These are phyloP conservation scores for Fregata magnificens DNA, from an alignment of 2,113 vertebrate genomes.

Conservation along the genomic window DNA sequence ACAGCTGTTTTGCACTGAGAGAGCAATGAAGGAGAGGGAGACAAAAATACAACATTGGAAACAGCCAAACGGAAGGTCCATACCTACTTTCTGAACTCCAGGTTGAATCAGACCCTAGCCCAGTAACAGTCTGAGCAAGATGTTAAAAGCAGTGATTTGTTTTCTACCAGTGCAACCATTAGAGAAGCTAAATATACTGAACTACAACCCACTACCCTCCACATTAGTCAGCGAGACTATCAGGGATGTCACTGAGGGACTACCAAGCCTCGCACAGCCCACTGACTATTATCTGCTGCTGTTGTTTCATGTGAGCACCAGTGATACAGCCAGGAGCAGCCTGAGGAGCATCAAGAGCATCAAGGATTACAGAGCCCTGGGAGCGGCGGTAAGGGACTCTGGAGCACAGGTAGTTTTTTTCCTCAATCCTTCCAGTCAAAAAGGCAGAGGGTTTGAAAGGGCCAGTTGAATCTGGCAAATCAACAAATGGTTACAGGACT, in stretches of 20 bases:
- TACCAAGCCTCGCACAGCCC: neutral
- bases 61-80: neutral
- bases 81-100: neutral
- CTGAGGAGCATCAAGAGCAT: neutral
- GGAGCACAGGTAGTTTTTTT: neutral
- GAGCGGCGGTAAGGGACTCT: neutral
- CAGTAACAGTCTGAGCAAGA: neutral
- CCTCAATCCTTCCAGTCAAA: neutral
- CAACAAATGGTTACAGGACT: neutral
- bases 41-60: neutral
- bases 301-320: neutral
- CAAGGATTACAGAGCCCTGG: neutral
- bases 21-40: neutral
- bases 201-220: neutral
- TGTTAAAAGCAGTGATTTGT: neutral
- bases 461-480: neutral
- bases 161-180: neutral
- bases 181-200: neutral
- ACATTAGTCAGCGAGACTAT: neutral
- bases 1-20: neutral
- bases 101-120: neutral
- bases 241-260: neutral
- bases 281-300: neutral
- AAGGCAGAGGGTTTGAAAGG: neutral
- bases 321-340: neutral